Evolutionary conservation across 2,888 invertebrate species (phyloP), one percentile per base, ranked within the genome.

Genomic region (Ypsolopha scabrella): DNA sequence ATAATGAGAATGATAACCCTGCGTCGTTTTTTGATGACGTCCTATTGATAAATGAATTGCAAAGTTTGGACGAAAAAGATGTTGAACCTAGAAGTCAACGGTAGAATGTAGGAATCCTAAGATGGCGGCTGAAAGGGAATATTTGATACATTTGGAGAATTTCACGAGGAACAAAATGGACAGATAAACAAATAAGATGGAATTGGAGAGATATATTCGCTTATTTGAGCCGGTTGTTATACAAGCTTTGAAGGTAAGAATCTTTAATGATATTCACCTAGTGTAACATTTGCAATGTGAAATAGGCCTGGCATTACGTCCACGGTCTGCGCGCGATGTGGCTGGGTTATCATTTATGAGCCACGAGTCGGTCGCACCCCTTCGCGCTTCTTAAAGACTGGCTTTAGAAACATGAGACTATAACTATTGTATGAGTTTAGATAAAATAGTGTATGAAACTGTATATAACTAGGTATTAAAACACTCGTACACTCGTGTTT

Each of bases 161-260:
- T 87, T 87, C 48, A 68, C 78, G 0, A 86, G 79, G 61, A 83
- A 83, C 55, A 78, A 78, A 48, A 75, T 67, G 6, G 87, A 87
- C 60, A 70, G 80, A 37, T 87, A 87, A 48, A 80, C 81, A 0
- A 86, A 87, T 64, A 86, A 87, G 58, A 82, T 80, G 45, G 87
- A 87, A 54, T 63, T 86, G 65, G 92, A 93, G 60, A 90, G 92
- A 57, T 94, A 96, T 74, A 97, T 98, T 57, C 89, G 96, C 61
- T 87, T 98, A 63, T 98, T 98, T 80, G 98, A 98, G 74, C 96
- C 97, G 0, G 92, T 98, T 75, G 98, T 98, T 53, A 97, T 98
- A 67, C 94, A 95, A 75, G 93, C 97, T 55, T 86, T 97, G 63
- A 95, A 93, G 89, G 93, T 94, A 70, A 72, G 59, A 58, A 52